Conservation (phyloP, 2,797 vertebrate species). For the Chromobotia macracanthus region DNA sequence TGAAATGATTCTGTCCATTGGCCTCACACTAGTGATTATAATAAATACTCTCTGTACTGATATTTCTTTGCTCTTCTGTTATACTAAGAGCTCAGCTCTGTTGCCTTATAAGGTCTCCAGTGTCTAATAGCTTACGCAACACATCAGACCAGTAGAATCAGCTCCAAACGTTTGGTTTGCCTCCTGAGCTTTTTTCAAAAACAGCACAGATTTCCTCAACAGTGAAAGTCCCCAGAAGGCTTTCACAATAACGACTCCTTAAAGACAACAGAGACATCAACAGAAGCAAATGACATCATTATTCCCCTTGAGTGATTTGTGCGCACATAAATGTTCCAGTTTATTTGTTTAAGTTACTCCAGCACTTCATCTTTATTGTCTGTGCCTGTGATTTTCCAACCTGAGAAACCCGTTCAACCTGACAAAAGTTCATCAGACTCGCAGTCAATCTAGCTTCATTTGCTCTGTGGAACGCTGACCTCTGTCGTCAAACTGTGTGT, state of each 20-base stretch:
- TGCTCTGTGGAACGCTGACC: conserved; percentile 40
- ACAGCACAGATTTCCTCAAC: conserved; percentile 13
- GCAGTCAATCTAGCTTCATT: conserved; percentile 24
- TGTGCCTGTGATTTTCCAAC: background rate
- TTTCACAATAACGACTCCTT: conserved; percentile 37
- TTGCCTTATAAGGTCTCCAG: conserved; percentile 47
- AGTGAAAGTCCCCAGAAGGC: conserved; percentile 11
- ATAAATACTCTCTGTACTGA: conserved; percentile 34
- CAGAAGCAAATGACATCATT: conserved; percentile 39
- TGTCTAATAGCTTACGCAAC: conserved; percentile 46
- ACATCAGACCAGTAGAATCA: conserved; percentile 37
- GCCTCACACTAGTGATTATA: conserved; percentile 12
- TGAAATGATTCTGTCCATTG: background rate
- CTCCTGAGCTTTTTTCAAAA: background rate
- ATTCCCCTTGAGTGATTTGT: conserved; percentile 16
- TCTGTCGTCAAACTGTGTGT: conserved; percentile 43
- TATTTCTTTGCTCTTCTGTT: conserved; percentile 22
- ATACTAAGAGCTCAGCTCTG: conserved; percentile 23
- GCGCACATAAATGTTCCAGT: conserved; percentile 14
- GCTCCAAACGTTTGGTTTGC: conserved; percentile 6
- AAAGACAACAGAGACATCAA: conserved; percentile 38
- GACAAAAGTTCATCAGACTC: conserved; percentile 25
- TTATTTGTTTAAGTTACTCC: conserved; percentile 45
- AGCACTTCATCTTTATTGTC: conserved; percentile 39
- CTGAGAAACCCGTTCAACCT: too few relatives aligned